phyloP scores from a whole-genome alignment of 2,113 vertebrate genomes.

The Peromyscus californicus region DNA sequence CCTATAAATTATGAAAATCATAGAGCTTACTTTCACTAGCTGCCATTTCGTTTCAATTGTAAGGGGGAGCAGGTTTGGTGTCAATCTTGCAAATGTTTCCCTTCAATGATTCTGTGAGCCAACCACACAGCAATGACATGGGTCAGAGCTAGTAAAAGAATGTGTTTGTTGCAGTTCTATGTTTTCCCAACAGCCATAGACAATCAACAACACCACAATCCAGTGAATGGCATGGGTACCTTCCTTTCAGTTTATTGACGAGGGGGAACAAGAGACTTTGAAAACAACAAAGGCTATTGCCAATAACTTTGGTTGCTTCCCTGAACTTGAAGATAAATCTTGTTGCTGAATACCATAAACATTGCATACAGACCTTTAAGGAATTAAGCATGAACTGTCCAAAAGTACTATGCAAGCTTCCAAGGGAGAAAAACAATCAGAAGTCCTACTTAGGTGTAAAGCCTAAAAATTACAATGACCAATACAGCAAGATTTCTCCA shows the following conservation, averaged over 20 bases:
- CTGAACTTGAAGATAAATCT: background rate
- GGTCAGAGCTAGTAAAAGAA: background rate
- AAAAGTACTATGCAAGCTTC: background rate
- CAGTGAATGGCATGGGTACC: background rate
- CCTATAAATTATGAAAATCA: background rate
- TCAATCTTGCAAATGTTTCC: background rate
- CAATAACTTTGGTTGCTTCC: background rate
- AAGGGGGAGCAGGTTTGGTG: background rate
- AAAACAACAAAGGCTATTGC: background rate
- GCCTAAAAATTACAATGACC: background rate
- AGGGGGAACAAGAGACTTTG: background rate
- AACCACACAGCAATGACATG: accelerated
- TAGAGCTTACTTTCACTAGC: background rate
- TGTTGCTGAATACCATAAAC: background rate
- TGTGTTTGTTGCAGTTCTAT: too few species aligned
- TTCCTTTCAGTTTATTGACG: background rate
- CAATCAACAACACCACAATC: background rate
- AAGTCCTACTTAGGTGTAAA: background rate
- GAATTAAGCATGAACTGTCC: background rate
- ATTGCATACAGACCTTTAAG: background rate
- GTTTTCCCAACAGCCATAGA: background rate
- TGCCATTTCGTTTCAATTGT: background rate
- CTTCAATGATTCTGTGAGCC: background rate
- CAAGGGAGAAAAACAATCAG: background rate
- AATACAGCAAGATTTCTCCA: background rate